Base-by-base conservation (phyloP, 2,888 invertebrate species). In the Siphlonurus alternatus region DNA sequence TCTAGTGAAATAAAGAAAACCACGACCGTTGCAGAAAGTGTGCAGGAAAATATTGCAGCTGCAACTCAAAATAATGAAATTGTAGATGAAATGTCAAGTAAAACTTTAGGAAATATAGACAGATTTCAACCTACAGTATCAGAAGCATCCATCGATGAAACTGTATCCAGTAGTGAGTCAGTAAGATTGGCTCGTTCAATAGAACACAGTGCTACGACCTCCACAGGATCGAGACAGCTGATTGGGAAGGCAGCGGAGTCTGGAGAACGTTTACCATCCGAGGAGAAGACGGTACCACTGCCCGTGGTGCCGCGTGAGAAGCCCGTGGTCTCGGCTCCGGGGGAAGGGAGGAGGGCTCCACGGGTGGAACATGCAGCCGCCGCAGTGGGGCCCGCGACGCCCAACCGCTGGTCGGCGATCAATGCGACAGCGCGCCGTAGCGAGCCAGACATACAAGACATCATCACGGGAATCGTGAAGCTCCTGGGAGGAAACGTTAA, bases 401-500 rank as follows among this genome's bases (percentile, higher is more conserved):
- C 18, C 59, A 22, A 51, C 53, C 10, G 18, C 18, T 56, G 64
- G 56, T 66, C 67, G 38, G 62, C 60, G 18, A 53, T 63, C 65
- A 66, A 66, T 64, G 68, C 66, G 65, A 65, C 66, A 53, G 56
- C 53, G 65, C 66, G 65, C 63, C 66, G 66, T 59, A 66, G 38
- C 20, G 64, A 68, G 54, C 71, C 86, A 53, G 92, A 92, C 72
- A 91, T 93, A 65, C 91, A 93, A 74, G 92, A 93, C 71, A 92
- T 93, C 25, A 90, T 93, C 51, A 72, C 72, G 61, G 93, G 93
- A 7, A 87, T 93, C 61, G 92, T 93, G 0, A 92, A 93, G 73
- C 74, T 93, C 15, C 76, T 93, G 1, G 92, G 93, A 68, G 93
- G 93, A 1, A 92, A 93, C 70, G 91, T 91, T 0, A 91, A 91